Evolutionary conservation across 2,888 invertebrate species (phyloP).

Genomic region (Odontocerum albicorne): DNA sequence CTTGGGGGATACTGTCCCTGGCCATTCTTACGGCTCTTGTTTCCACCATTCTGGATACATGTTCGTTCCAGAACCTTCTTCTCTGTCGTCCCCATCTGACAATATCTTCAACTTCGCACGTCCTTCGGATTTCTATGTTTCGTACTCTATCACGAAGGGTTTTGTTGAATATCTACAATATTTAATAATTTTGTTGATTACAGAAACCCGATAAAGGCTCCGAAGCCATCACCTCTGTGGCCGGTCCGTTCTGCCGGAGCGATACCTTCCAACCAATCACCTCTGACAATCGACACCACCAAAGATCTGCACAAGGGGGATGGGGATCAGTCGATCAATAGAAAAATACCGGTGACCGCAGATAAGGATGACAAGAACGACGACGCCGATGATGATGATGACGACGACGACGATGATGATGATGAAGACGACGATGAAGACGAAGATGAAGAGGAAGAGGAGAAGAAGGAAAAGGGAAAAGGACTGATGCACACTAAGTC

Average conservation of each 20-base stretch:
- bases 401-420: slow-evolving; percentile 27
- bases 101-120: no score
- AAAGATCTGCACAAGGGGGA: not conserved
- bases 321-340: no score
- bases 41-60: no score
- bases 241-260: slow-evolving; percentile 13
- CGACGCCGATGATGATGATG: slow-evolving; percentile 27
- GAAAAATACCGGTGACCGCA: not conserved
- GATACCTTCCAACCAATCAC: slow-evolving; percentile 8
- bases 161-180: not conserved
- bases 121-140: no score
- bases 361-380: slow-evolving; percentile 3
- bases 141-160: no score
- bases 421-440: slow-evolving; percentile 30
- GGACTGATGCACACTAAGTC: slow-evolving; percentile 29
- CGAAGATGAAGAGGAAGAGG: slow-evolving; percentile 22
- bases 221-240: slow-evolving; percentile 11
- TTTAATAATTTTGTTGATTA: not conserved
- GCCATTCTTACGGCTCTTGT: no score
- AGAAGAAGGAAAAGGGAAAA: slow-evolving; percentile 9
- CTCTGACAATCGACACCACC: not conserved
- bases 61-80: no score
- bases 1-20: no score
- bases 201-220: slow-evolving; percentile 12
- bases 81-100: no score